Evolutionary conservation across 2,113 vertebrate species (phyloP), one percentile per base, ranked within the genome.

Genomic region (Lasiurus cinereus): DNA sequence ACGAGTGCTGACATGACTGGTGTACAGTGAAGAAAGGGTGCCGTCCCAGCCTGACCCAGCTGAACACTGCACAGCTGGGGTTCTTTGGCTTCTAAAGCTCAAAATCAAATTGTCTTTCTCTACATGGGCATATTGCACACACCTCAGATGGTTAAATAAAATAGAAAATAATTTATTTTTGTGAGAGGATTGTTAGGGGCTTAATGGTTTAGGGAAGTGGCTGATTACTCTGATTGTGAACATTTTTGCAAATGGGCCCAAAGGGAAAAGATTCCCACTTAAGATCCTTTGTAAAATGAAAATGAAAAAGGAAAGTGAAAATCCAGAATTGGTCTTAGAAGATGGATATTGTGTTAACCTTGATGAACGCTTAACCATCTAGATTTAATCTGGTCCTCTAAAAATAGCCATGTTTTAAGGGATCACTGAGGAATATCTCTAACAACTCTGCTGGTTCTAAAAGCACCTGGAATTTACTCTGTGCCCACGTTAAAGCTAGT

Each of bases 231-330:
- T 19, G 9, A 54, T 70, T 15, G 80, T 80, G n/a, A 91, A 77
- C 46, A 48, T 67, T 88, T 93, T 18, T 78, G 24, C n/a, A 78
- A 59, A 48, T 48, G 78, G 19, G n/a, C 4, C 67, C 29, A 27
- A 77, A 66, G 6, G 78, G 66, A 66, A 92, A 77, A 52, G 46
- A 39, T 13, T 5, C 22, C 8, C 43, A 56, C 66, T 76, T 83
- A 93, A 83, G 95, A 76, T 52, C 39, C 77, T 73, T 64, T 39
- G 29, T 87, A 87, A 93, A 96, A 66, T 90, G 70, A 90, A 82
- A 69, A 13, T 72, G 18, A 69, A 59, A 84, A 62, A 92, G 33
- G 29, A 39, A 93, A 82, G 24, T 27, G 43, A 85, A 70, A 78
- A 86, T 31, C 22, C 46, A 87, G 59, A 90, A 29, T 82, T 76